Evolutionary conservation across 2,888 invertebrate genomes (phyloP).

Genomic region (Ligdia adustata): DNA sequence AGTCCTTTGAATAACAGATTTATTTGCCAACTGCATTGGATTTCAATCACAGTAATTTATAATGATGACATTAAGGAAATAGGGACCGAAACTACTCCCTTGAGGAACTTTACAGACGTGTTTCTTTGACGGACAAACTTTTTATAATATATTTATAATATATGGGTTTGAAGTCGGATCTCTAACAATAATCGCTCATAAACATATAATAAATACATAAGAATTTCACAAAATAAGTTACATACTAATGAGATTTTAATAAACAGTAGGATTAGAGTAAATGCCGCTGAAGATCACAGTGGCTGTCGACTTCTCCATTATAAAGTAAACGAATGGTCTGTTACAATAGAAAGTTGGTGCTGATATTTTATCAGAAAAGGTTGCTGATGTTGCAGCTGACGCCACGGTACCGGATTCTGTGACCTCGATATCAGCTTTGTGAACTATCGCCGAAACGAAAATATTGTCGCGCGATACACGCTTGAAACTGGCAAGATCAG

Average conservation of each 20-base stretch:
- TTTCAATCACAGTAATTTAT: too few relatives aligned
- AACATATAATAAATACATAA: too few relatives aligned
- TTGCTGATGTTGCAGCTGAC: slow-evolving; percentile 82
- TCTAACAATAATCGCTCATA: background rate
- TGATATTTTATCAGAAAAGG: slow-evolving; percentile 79
- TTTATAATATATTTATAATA: background rate
- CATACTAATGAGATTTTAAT: slow-evolving; percentile 47
- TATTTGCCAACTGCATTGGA: background rate
- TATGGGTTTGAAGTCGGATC: background rate
- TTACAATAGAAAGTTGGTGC: slow-evolving; percentile 86
- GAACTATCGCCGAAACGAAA: slow-evolving; percentile 86
- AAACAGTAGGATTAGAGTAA: slow-evolving; percentile 73
- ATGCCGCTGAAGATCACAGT: slow-evolving; percentile 87
- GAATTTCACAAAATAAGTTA: too few relatives aligned
- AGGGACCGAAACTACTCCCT: background rate
- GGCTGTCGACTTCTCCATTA: slow-evolving; percentile 86
- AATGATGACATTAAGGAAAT: too few relatives aligned
- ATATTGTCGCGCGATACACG: slow-evolving; percentile 81
- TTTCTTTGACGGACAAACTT: background rate
- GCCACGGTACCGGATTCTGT: slow-evolving; percentile 90
- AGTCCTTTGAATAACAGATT: slow-evolving; percentile 2
- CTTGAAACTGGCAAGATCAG: slow-evolving; percentile 80
- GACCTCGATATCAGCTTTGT: slow-evolving; percentile 89
- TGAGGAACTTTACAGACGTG: slow-evolving; percentile 5
- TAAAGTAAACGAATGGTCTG: slow-evolving; percentile 87